Evolutionary conservation across 2,113 vertebrate genomes (phyloP).

Genomic region (Gymnocephalus cernua): DNA sequence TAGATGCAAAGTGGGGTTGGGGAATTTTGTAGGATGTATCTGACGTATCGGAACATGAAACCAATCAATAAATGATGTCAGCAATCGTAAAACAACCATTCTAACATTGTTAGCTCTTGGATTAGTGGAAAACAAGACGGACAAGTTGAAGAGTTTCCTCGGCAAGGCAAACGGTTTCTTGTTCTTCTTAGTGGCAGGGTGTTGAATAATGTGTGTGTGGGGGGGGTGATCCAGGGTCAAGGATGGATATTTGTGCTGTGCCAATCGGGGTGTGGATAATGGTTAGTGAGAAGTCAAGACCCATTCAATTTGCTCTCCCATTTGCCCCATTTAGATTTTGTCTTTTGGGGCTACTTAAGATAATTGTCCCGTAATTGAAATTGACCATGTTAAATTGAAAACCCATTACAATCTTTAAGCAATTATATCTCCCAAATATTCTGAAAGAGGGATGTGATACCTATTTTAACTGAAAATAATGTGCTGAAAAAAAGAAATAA

Average conservation of each 20-base stretch:
- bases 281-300: constrained; percentile 65
- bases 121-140: constrained; percentile 14
- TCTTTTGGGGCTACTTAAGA: constrained; percentile 76
- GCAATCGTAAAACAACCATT: constrained; percentile 22
- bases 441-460: neutral
- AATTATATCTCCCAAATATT: constrained; percentile 41
- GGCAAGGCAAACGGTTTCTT: neutral
- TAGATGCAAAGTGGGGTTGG: constrained; percentile 4
- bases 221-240: constrained; percentile 60
- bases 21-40: neutral
- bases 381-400: constrained; percentile 68
- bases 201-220: constrained; percentile 13
- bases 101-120: neutral
- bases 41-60: neutral
- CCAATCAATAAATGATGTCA: constrained; percentile 3
- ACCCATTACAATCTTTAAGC: constrained; percentile 63
- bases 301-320: constrained; percentile 70
- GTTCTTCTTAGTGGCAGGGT: constrained; percentile 21
- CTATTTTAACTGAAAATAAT: constrained; percentile 3
- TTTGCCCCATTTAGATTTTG: constrained; percentile 74
- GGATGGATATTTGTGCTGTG: constrained; percentile 65
- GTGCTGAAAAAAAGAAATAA: neutral
- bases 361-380: constrained; percentile 77
- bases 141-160: neutral
- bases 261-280: constrained; percentile 65